These are phyloP conservation scores for Cryptoprocta ferox DNA, from an alignment of 2,797 vertebrate genomes.

Conservation along the genomic window DNA sequence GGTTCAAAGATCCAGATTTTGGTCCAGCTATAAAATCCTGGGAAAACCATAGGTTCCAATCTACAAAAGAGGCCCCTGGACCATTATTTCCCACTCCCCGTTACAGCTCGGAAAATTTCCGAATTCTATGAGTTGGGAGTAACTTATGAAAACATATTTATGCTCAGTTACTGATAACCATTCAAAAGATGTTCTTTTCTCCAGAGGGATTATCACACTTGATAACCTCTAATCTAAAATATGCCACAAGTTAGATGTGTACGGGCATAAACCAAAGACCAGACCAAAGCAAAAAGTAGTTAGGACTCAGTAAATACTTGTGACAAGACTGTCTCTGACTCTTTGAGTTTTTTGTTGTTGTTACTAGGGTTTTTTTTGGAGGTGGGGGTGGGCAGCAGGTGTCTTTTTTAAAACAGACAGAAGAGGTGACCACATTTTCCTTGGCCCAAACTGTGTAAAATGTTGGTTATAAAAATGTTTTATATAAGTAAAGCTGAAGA, in stretches of 20 bases:
- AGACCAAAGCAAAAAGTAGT: background rate
- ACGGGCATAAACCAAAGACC: background rate
- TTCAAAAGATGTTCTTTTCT: background rate
- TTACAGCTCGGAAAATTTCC: background rate
- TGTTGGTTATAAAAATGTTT: background rate
- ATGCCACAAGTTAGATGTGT: background rate
- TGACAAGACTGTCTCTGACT: background rate
- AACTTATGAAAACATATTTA: background rate
- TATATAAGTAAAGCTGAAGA: background rate
- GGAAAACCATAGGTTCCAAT: background rate
- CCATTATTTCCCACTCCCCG: background rate
- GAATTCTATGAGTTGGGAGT: background rate
- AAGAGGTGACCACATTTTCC: background rate
- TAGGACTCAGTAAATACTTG: background rate
- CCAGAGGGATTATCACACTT: background rate
- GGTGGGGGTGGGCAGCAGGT: background rate
- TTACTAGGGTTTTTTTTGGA: background rate
- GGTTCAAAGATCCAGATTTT: background rate
- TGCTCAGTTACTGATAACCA: background rate
- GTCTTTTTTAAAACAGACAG: background rate
- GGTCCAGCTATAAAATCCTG: background rate
- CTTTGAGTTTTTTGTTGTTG: background rate
- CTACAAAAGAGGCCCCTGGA: background rate
- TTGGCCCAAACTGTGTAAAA: background rate
- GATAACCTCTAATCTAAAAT: constrained; percentile 1